Conservation (phyloP, 2,888 invertebrate species). For the Dione juno region DNA sequence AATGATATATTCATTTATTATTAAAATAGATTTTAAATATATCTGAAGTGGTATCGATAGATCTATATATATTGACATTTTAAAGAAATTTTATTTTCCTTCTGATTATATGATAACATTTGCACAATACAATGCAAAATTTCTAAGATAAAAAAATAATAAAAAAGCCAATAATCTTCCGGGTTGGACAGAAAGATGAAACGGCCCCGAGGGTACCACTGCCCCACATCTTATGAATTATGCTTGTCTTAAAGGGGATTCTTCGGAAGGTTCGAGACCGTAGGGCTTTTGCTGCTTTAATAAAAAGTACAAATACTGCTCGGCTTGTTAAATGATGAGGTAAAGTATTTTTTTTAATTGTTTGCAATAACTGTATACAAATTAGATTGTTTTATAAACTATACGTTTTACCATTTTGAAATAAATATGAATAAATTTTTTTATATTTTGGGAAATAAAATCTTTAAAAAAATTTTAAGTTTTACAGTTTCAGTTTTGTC, state of each 20-base stretch:
- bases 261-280: constrained; percentile 21
- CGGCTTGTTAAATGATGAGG: not conserved
- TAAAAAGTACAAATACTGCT: constrained; percentile 24
- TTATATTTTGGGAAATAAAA: too few relatives aligned
- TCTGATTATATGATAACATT: not conserved
- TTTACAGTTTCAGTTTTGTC: too few relatives aligned
- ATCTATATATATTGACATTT: too few relatives aligned
- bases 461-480: too few relatives aligned
- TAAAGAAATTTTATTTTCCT: not conserved
- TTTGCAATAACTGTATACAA: not conserved
- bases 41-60: too few relatives aligned
- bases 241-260: constrained; percentile 41
- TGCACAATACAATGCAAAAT: not conserved
- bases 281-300: constrained; percentile 22
- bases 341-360: not conserved
- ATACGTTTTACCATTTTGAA: too few relatives aligned
- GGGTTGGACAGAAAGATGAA: constrained; percentile 43
- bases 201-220: constrained; percentile 41
- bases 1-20: too few relatives aligned
- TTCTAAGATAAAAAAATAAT: constrained; percentile 17
- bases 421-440: too few relatives aligned
- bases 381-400: too few relatives aligned
- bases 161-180: constrained; percentile 39
- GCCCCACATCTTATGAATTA: constrained; percentile 47
- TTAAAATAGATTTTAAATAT: too few relatives aligned